phyloP scores from a whole-genome alignment of 2,888 invertebrate genomes.

The Clostera curtula region DNA sequence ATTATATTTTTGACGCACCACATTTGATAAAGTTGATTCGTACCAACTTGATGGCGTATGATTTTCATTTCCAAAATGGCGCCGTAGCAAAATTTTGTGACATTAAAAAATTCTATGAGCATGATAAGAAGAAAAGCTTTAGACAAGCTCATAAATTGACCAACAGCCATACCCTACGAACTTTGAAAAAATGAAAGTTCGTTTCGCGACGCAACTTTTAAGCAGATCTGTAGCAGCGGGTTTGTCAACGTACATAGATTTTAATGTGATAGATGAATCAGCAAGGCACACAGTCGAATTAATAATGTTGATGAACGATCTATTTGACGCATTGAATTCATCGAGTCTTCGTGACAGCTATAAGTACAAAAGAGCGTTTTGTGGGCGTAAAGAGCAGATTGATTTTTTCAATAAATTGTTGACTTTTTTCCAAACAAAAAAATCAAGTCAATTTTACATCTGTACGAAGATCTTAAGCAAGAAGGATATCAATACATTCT shows the following conservation, averaged over 20 bases:
- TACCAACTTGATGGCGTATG: conserved; percentile 19
- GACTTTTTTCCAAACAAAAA: conserved; percentile 1
- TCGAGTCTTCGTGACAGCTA: too few relatives aligned
- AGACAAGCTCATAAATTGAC: conserved; percentile 22
- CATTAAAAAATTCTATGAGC: conserved; percentile 17
- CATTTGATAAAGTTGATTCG: conserved; percentile 21
- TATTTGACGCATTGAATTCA: too few relatives aligned
- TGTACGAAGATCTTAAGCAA: conserved; percentile 7
- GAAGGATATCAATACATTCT: conserved; percentile 4
- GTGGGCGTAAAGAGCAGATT: too few relatives aligned
- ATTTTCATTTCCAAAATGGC: conserved; percentile 18
- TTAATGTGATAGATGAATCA: conserved; percentile 1
- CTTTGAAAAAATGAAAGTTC: conserved; percentile 20
- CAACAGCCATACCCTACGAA: conserved; percentile 22
- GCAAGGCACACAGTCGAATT: conserved; percentile 3
- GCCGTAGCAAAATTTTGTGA: conserved; percentile 20
- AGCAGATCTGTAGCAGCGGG: conserved; percentile 22
- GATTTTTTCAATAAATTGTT: conserved; percentile 6
- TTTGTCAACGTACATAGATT: conserved; percentile 10
- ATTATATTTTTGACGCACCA: conserved; percentile 23
- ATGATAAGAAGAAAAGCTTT: conserved; percentile 14
- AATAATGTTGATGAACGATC: conserved; percentile 16
- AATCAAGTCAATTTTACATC: conserved; percentile 5
- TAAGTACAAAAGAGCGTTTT: too few relatives aligned
- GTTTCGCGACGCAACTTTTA: conserved; percentile 21